phyloP scores from a whole-genome alignment of 1,140 invertebrate species.

The Drosophila rhopaloa region DNA sequence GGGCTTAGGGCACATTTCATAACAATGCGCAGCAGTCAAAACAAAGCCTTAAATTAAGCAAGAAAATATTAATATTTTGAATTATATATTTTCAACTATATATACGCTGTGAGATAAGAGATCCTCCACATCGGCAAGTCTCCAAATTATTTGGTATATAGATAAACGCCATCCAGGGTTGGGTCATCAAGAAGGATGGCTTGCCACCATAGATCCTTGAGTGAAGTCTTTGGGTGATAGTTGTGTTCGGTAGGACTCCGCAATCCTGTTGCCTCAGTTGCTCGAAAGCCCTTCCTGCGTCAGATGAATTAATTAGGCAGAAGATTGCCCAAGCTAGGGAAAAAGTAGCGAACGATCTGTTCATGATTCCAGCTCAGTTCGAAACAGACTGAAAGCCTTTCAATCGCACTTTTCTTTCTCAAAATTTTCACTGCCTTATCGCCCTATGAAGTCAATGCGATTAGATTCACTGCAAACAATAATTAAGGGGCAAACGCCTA shows the following conservation, averaged over 20 bases:
- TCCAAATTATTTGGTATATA: background rate
- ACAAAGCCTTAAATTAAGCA: background rate
- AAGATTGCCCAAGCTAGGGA: background rate
- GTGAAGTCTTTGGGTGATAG: background rate
- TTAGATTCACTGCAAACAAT: no score
- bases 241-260: background rate
- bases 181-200: background rate
- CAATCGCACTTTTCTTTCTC: background rate
- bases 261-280: background rate
- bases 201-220: background rate
- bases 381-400: background rate
- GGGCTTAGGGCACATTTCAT: background rate
- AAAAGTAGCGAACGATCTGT: background rate
- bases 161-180: constrained; percentile 5
- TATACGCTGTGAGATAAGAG: constrained; percentile 3
- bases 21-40: constrained; percentile 7
- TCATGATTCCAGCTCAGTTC: background rate
- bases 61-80: no score
- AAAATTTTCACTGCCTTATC: background rate
- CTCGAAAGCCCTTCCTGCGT: background rate
- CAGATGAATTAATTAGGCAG: background rate
- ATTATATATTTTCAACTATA: background rate
- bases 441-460: background rate
- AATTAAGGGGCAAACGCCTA: no score
- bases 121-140: background rate